Percentiles rank a stretch among this genome's conserved stretches.
Conservation (phyloP, 2,888 invertebrate species). For the Eurytoma californica region DNA sequence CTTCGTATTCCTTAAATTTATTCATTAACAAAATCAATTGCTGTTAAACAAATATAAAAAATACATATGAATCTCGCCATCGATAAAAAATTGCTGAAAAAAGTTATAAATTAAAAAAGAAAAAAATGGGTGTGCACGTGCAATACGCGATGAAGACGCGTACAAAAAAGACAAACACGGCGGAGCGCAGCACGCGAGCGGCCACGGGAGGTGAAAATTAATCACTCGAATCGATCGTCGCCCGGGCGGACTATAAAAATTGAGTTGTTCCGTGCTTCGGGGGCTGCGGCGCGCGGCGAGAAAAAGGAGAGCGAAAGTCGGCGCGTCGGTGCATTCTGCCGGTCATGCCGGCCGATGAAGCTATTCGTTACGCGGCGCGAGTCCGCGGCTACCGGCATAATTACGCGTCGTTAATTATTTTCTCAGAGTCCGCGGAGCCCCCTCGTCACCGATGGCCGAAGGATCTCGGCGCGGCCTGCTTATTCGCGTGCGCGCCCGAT, state of each 20-base stretch:
- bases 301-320: not conserved
- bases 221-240: conserved; percentile 49
- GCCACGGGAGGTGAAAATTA: conserved; percentile 35
- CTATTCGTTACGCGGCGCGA: conserved; percentile 57
- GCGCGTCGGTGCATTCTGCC: conserved; percentile 54
- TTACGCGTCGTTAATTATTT: conserved; percentile 59
- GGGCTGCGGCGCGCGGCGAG: not conserved
- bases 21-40: too few species aligned
- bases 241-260: conserved; percentile 39
- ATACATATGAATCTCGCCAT: too few species aligned
- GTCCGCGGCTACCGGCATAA: conserved; percentile 42
- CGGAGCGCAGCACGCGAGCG: not conserved
- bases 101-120: too few species aligned
- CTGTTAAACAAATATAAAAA: too few species aligned
- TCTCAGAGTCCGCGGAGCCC: conserved; percentile 33
- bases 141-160: not conserved
- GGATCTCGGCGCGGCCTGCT: not conserved
- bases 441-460: not conserved
- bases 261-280: conserved; percentile 45
- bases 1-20: too few species aligned
- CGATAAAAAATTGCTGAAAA: too few species aligned
- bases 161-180: too few species aligned
- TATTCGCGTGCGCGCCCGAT: conserved; percentile 6
- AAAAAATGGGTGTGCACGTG: too few species aligned
- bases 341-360: conserved; percentile 61